A percentile compares a stretch with the other conserved stretches of the same genome.
phyloP scores from a whole-genome alignment of 2,797 vertebrate genomes.

The Tenualosa ilisha region DNA sequence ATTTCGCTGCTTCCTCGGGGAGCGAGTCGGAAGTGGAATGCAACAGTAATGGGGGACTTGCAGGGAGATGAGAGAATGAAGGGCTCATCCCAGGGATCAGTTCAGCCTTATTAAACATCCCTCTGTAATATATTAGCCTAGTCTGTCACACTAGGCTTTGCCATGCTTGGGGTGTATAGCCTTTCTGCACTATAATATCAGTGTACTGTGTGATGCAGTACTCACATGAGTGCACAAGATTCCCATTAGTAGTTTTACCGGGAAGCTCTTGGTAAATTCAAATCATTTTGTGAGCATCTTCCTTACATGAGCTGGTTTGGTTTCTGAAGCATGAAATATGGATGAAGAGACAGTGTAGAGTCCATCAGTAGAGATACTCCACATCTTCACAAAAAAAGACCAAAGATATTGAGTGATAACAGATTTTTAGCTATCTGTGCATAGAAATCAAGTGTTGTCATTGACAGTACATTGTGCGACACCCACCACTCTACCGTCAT shows the following conservation, averaged over 20 bases:
- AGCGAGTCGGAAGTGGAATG: constrained; percentile 52
- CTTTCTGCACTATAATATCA: neutral
- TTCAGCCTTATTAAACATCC: constrained; percentile 60
- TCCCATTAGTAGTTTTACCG: neutral
- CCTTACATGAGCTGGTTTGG: neutral
- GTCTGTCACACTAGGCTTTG: neutral
- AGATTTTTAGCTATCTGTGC: neutral
- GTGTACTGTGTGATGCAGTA: neutral
- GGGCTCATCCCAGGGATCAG: constrained; percentile 41
- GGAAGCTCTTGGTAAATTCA: neutral
- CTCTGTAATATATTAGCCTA: neutral
- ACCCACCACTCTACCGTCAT: neutral
- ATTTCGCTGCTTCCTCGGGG: constrained; percentile 56
- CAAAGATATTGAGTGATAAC: neutral
- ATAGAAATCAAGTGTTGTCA: neutral
- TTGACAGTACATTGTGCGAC: neutral
- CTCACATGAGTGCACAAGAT: neutral
- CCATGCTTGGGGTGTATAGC: neutral
- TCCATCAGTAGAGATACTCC: neutral
- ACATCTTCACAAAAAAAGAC: neutral
- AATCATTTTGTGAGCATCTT: neutral
- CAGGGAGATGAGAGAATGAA: constrained; percentile 51
- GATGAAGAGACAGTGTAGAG: neutral
- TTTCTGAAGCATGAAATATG: neutral
- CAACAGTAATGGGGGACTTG: constrained; percentile 47